Percentiles rank a stretch among this genome's conserved stretches.
phyloP scores from a whole-genome alignment of 2,113 vertebrate genomes.

The Antennarius striatus region DNA sequence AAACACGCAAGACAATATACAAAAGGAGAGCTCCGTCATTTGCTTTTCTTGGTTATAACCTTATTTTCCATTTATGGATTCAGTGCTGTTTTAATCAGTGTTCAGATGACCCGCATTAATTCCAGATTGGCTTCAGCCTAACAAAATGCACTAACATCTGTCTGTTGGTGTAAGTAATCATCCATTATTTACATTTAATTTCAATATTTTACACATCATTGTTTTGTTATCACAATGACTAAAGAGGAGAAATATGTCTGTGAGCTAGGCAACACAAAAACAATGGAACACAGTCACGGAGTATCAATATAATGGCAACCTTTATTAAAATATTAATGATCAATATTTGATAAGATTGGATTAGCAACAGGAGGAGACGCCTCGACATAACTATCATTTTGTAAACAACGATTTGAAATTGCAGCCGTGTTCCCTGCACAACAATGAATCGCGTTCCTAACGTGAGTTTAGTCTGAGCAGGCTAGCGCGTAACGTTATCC shows the following conservation, averaged over 20 bases:
- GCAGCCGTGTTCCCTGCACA: too few species aligned
- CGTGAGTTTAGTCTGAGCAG: too few species aligned
- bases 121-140: too few species aligned
- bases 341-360: slow-evolving; percentile 19
- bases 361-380: neutral
- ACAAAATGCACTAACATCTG: too few species aligned
- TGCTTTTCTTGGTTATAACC: slow-evolving; percentile 40
- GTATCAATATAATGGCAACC: slow-evolving; percentile 7
- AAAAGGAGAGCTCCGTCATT: slow-evolving; percentile 34
- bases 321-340: slow-evolving; percentile 24
- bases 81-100: slow-evolving; percentile 3
- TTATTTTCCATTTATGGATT: slow-evolving; percentile 14
- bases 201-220: too few species aligned
- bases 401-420: neutral
- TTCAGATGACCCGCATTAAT: neutral
- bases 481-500: neutral
- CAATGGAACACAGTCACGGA: too few species aligned
- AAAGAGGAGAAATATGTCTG: too few species aligned
- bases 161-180: too few species aligned
- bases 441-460: too few species aligned
- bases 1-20: slow-evolving; percentile 2
- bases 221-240: too few species aligned
- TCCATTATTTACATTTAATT: too few species aligned
- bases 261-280: too few species aligned
- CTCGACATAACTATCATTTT: neutral